Conservation (phyloP, 2,888 invertebrate genomes). For the Mythimna ferrago region DNA sequence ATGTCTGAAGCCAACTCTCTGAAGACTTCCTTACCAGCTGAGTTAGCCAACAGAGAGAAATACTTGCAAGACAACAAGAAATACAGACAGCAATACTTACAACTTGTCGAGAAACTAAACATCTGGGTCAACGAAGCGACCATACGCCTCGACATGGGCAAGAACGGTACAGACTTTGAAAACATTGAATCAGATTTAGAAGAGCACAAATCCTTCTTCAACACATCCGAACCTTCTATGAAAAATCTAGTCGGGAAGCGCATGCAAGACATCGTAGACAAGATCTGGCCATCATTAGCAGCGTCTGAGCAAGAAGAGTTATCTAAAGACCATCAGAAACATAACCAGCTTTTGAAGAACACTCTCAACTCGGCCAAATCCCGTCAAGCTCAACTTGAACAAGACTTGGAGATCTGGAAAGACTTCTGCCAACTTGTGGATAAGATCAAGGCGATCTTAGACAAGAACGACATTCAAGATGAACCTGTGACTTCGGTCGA, state of each 20-base stretch:
- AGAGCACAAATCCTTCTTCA: conserved; percentile 96
- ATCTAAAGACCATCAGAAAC: conserved; percentile 95
- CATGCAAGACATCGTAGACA: conserved; percentile 96
- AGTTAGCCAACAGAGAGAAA: conserved; percentile 95
- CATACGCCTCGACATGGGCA: conserved; percentile 93
- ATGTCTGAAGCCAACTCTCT: conserved; percentile 96
- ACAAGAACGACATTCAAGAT: conserved; percentile 94
- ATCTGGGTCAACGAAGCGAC: conserved; percentile 96
- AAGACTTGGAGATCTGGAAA: conserved; percentile 96
- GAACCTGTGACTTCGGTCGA: conserved; percentile 95
- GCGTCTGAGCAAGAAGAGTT: conserved; percentile 95
- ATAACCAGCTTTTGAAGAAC: conserved; percentile 95
- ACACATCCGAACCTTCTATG: conserved; percentile 93
- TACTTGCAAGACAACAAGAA: conserved; percentile 95
- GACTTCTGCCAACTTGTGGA: conserved; percentile 95
- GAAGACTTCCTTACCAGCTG: conserved; percentile 94
- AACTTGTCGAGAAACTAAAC: conserved; percentile 94
- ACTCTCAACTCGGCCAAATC: conserved; percentile 96
- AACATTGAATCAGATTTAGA: conserved; percentile 95
- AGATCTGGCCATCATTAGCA: conserved; percentile 96
- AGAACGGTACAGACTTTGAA: conserved; percentile 97
- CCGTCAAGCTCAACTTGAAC: conserved; percentile 94
- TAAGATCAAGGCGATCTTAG: conserved; percentile 94
- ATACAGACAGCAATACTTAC: conserved; percentile 94
- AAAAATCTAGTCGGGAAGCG: conserved; percentile 95